Conservation (phyloP, 1,140 invertebrate species). For the Magallana gigas region DNA sequence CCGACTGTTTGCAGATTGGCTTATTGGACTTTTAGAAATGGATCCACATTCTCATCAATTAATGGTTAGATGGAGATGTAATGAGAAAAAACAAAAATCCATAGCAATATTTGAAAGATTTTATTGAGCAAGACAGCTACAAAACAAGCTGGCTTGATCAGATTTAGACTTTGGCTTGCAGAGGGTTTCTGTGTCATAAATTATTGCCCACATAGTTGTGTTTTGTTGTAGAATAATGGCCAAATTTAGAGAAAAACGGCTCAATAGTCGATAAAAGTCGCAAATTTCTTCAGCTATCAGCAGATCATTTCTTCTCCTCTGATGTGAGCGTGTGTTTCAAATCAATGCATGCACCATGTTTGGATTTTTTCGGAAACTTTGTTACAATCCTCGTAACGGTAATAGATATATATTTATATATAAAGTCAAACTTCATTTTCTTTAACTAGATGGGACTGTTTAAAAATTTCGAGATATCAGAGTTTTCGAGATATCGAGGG, state of each 20-base stretch:
- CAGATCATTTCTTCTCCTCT: conserved; percentile 11
- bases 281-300: conserved; percentile 21
- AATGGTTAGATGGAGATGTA: not conserved
- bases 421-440: no score
- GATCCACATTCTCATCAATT: not conserved
- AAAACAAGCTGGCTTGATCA: not conserved
- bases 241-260: conserved; percentile 21
- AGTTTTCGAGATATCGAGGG: no score
- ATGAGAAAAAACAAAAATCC: not conserved
- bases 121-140: not conserved
- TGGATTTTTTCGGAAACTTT: conserved; percentile 27
- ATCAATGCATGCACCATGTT: not conserved
- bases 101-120: conserved; percentile 3
- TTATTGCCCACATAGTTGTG: conserved; percentile 5
- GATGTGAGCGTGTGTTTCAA: conserved; percentile 15
- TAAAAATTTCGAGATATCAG: no score
- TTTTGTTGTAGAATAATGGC: conserved; percentile 12
- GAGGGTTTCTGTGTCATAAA: conserved; percentile 14
- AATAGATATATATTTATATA: not conserved
- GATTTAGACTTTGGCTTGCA: not conserved
- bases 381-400: conserved; percentile 18
- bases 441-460: no score
- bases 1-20: not conserved
- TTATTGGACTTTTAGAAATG: not conserved
- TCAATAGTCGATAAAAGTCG: conserved; percentile 15